Base-by-base conservation (phyloP, 2,888 invertebrate species). In the Teinopalpus imperialis region DNA sequence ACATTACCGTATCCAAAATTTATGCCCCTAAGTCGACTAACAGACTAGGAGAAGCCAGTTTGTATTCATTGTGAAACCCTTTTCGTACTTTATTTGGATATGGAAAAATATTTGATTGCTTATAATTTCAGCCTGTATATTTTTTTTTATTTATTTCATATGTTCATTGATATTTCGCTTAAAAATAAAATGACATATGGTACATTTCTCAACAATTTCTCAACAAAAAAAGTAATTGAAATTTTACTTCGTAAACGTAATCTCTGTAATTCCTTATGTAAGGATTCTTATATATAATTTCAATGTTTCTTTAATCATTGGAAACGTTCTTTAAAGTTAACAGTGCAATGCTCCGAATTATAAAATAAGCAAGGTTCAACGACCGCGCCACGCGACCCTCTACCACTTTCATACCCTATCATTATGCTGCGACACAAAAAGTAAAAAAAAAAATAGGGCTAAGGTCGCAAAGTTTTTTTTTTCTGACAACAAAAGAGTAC, bases 311-410 rank as follows among this genome's bases (percentile, higher is more conserved):
- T n/a, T n/a, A n/a, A 16, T 16, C 4, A 16, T 16, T 16, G 16
- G 2, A 16, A 8, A 7, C 4, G 27, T 10, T 18, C 5, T 6
- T 4, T 6, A 13, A 24, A 16, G 2, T n/a, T 18, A 18, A 39
- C 27, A 36, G 45, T 42, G 29, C 40, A 34, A 34, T 36, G 24
- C n/a, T 39, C 24, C 34, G 29, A 45, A 48, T 49, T 42, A 42
- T 42, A 45, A 52, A 49, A 42, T 39, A 44, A 42, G 43, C 48
- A 51, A 60, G 57, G 85, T 81, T 85, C 85, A 86, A 77, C 59
- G 83, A 59, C 76, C 86, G 46, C 59, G 79, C 78, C 83, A 81
- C 82, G 79, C 81, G 80, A 69, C 78, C 53, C 39, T 24, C 48
- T 42, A 49, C 66, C 79, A 73, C 69, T 66, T 58, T 56, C 43